These are phyloP conservation scores for Pseudorasbora parva DNA, from an alignment of 2,113 vertebrate species.

Conservation along the genomic window DNA sequence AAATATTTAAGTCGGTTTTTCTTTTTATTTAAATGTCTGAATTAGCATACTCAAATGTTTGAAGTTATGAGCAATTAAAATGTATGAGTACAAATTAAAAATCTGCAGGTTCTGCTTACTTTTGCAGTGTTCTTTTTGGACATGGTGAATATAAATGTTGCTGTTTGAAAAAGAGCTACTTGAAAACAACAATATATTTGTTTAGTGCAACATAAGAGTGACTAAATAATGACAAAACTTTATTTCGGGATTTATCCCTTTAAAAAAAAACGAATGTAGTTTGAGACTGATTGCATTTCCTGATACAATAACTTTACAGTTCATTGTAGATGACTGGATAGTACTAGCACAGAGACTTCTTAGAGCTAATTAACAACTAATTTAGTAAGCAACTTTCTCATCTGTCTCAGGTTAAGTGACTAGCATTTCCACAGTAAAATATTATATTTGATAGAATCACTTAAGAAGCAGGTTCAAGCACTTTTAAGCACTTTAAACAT, in stretches of 20 bases:
- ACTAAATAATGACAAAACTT: neutral
- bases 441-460: constrained; percentile 10
- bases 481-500: neutral
- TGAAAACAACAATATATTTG: no score
- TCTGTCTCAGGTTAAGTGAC: constrained; percentile 17
- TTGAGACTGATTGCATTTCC: neutral
- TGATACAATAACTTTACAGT: constrained; percentile 28
- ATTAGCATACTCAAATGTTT: no score
- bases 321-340: constrained; percentile 21
- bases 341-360: constrained; percentile 24
- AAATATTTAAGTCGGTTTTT: neutral
- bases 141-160: neutral
- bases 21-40: neutral
- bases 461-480: neutral
- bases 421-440: neutral
- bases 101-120: no score
- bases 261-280: neutral
- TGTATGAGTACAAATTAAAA: no score
- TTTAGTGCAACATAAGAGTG: no score
- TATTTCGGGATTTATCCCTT: neutral
- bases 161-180: neutral
- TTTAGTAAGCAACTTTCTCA: constrained; percentile 20
- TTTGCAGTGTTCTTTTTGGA: neutral
- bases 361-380: neutral
- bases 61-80: no score